Percentiles rank a stretch among this genome's conserved stretches.
phyloP scores from a whole-genome alignment of 35 echinoderm and acorn worm species.

The Ophioderma brevispina region DNA sequence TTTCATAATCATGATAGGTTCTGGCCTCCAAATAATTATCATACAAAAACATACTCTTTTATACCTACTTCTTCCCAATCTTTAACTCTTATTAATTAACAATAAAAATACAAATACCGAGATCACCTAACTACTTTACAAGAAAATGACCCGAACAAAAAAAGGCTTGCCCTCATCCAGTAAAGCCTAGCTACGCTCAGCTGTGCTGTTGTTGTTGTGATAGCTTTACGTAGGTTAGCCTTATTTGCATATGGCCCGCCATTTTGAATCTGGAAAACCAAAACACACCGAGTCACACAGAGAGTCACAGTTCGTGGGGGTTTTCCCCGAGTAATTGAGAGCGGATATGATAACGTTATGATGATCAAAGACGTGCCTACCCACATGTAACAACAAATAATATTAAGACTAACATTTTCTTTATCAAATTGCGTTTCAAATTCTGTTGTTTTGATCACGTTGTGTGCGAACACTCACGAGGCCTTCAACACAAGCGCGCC shows the following conservation, averaged over 20 bases:
- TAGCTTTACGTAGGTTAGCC: not conserved
- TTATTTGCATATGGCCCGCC: constrained; percentile 2
- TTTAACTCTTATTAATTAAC: too few species aligned
- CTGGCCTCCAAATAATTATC: too few species aligned
- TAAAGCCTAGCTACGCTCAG: too few species aligned
- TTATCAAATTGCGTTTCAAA: not conserved
- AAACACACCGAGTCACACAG: constrained; percentile 13
- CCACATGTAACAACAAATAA: not conserved
- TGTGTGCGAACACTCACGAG: constrained; percentile 8
- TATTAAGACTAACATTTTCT: not conserved
- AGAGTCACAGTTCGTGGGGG: not conserved
- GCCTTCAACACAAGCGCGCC: constrained; percentile 7
- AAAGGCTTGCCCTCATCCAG: too few species aligned
- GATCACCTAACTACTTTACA: too few species aligned
- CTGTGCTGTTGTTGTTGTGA: too few species aligned
- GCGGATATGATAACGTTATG: not conserved
- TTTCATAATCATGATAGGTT: too few species aligned
- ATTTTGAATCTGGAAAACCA: constrained; percentile 4
- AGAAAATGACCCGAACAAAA: too few species aligned
- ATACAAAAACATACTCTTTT: too few species aligned
- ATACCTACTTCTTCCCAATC: too few species aligned
- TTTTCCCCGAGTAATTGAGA: not conserved
- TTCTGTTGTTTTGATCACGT: not conserved
- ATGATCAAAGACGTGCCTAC: not conserved
- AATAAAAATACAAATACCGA: too few species aligned